These are phyloP conservation scores for Steromphala cineraria DNA, from an alignment of 2,888 invertebrate species.

Conservation along the genomic window DNA sequence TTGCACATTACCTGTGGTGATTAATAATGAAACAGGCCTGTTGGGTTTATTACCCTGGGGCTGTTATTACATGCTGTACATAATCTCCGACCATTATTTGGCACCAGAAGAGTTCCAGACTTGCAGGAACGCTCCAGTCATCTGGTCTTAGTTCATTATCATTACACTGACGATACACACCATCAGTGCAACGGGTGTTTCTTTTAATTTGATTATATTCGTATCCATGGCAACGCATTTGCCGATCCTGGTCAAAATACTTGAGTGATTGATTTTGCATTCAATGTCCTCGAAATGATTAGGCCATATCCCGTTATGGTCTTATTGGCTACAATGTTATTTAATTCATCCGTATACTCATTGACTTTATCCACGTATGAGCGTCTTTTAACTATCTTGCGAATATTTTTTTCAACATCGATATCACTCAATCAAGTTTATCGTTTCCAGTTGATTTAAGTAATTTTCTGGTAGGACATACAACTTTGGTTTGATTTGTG, in stretches of 20 bases:
- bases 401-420: too few species aligned
- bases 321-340: too few species aligned
- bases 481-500: too few species aligned
- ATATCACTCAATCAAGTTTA: too few species aligned
- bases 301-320: background rate
- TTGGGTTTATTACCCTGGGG: background rate
- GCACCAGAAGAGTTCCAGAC: background rate
- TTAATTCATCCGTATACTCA: too few species aligned
- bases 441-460: too few species aligned
- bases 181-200: background rate
- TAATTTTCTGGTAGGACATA: too few species aligned
- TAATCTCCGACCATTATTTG: background rate
- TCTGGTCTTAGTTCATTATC: background rate
- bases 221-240: background rate
- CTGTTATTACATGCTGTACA: background rate
- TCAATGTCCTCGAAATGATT: background rate
- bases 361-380: too few species aligned
- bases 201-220: slow-evolving; percentile 1
- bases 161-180: background rate
- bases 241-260: background rate
- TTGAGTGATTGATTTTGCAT: slow-evolving; percentile 4
- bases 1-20: background rate
- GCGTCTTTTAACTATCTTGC: too few species aligned
- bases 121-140: background rate
- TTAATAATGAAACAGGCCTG: background rate